Percentiles rank a stretch among this genome's conserved stretches.
Conservation (phyloP, 2,113 vertebrate species). For the Spea multiplicata region DNA sequence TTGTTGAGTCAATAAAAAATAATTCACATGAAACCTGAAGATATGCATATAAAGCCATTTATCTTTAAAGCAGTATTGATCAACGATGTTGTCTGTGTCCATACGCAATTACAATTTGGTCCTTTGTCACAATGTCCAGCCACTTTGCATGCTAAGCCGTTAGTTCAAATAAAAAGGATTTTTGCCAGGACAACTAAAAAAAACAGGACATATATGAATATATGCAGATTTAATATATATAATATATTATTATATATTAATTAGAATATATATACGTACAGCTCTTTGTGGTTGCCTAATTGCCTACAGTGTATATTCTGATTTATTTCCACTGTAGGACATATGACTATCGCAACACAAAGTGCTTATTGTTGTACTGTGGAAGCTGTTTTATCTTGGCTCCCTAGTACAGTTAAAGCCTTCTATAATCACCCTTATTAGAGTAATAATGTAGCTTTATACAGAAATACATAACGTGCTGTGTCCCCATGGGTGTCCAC, state of each 20-base stretch:
- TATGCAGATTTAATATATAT: too few species aligned
- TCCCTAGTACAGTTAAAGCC: slow-evolving; percentile 28
- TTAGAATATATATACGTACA: not conserved
- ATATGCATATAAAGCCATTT: too few species aligned
- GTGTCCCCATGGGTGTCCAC: slow-evolving; percentile 41
- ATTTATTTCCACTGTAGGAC: slow-evolving; percentile 15
- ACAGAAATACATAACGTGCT: slow-evolving; percentile 31
- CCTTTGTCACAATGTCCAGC: too few species aligned
- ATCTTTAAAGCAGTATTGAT: too few species aligned
- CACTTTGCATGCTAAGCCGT: too few species aligned
- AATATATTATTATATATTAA: too few species aligned
- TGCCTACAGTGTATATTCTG: slow-evolving; percentile 11
- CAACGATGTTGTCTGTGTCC: too few species aligned
- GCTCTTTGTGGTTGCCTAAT: not conserved
- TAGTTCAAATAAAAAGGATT: too few species aligned
- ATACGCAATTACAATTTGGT: too few species aligned
- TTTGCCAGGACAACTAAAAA: too few species aligned
- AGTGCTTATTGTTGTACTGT: slow-evolving; percentile 17
- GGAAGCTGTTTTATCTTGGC: slow-evolving; percentile 36
- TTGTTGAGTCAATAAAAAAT: too few species aligned
- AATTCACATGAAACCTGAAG: too few species aligned
- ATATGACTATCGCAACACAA: slow-evolving; percentile 31
- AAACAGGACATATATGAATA: not conserved
- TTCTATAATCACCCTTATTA: slow-evolving; percentile 41
- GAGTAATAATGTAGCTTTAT: slow-evolving; percentile 41